Base-by-base conservation (phyloP, 92 coral and sea anemone genomes). In the Palythoa grandiflora region DNA sequence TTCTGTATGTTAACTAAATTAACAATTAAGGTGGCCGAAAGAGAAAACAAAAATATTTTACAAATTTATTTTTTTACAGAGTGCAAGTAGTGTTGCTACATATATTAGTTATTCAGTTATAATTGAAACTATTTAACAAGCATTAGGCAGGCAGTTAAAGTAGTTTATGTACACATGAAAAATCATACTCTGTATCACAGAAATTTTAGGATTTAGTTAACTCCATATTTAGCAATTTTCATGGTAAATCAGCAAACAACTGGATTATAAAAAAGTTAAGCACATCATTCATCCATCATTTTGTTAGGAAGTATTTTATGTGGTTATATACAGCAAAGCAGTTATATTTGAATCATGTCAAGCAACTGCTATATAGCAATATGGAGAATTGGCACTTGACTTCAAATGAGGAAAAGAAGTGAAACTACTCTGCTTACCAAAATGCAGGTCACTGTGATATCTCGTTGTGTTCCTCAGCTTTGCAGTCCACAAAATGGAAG, bases 241-340 rank as follows among this genome's bases (percentile, higher is more conserved):
- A 6, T 14, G 39, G 14, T 1, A 68, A 8, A 68, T 68, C 73
- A 68, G 73, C 12, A 28, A 63, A 7, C 13, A 35, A 20, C 61
- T 48, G 48, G 38, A 54, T 53, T 77, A 54, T 52, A 5, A 5
- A 10, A 19, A 37, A 16, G 15, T 21, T 52, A 77, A 14, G 63
- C 63, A 35, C 83, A 77, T 77, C 83, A 77, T 77, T 77, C 83
- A 77, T 77, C 83, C 83, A 77, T 77, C 83, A 28, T 68, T 51
- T 77, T 68, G 21, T 14, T 77, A 77, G 66, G 5, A 37, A 19
- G 83, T 17, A 77, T 16, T 77, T 77, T 52, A 77, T 38, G 21
- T 52, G 54, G 68, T 77, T 77, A 77, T 13, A 59, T 44, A 44
- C 65, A 13, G 65, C 63, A 53, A 35, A 77, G 83, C 83, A 77